These are phyloP conservation scores for Acestrorhynchus altus DNA, from an alignment of 2,797 vertebrate genomes.

Conservation along the genomic window DNA sequence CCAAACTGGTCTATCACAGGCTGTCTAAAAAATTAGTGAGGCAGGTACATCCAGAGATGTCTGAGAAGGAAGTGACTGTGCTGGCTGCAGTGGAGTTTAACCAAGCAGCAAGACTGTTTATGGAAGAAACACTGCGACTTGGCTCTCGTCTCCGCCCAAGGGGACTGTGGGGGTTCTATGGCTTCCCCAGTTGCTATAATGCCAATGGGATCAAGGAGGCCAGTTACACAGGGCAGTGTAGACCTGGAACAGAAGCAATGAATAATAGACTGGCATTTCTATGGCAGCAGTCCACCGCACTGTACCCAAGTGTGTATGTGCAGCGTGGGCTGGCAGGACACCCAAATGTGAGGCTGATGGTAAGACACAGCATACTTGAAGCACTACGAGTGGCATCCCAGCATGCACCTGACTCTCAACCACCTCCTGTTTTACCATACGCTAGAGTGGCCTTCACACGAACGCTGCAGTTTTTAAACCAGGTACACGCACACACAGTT, in stretches of 20 bases:
- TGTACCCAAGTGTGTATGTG: constrained; percentile 92
- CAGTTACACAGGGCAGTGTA: constrained; percentile 84
- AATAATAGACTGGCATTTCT: constrained; percentile 85
- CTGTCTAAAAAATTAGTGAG: constrained; percentile 78
- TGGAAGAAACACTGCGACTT: constrained; percentile 80
- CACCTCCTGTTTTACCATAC: constrained; percentile 84
- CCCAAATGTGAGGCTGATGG: constrained; percentile 56
- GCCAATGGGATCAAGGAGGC: constrained; percentile 61
- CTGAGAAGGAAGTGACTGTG: constrained; percentile 20
- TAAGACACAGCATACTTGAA: constrained; percentile 81
- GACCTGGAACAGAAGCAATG: constrained; percentile 52
- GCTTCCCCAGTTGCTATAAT: constrained; percentile 85
- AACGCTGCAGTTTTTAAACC: constrained; percentile 77
- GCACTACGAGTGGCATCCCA: constrained; percentile 83
- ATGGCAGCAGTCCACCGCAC: constrained; percentile 83
- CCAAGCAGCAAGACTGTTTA: constrained; percentile 73
- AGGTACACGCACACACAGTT: constrained; percentile 67
- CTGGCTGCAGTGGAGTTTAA: constrained; percentile 81
- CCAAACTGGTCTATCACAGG: constrained; percentile 72
- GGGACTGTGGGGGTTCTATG: constrained; percentile 90
- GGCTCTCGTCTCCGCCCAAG: constrained; percentile 66
- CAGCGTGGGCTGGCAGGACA: constrained; percentile 63
- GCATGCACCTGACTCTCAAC: constrained; percentile 34
- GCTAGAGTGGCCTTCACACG: constrained; percentile 78
- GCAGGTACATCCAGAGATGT: constrained; percentile 64